These are phyloP conservation scores for Helicolenus hilgendorfi DNA, from an alignment of 2,797 vertebrate genomes.

Conservation along the genomic window DNA sequence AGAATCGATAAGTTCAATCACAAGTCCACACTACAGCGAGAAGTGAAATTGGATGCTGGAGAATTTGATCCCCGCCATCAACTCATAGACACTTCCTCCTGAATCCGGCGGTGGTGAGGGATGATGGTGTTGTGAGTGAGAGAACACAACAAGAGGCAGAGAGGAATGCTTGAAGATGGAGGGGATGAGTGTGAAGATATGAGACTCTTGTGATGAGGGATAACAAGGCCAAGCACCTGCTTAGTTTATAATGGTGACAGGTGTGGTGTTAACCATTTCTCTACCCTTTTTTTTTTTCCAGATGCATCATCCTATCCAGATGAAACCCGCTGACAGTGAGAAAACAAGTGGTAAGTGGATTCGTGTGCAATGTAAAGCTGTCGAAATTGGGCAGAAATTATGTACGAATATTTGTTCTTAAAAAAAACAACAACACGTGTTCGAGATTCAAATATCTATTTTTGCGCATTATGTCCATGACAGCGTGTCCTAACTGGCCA, in stretches of 20 bases:
- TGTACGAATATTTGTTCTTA: neutral
- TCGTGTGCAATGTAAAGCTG: neutral
- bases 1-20: constrained; percentile 63
- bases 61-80: constrained; percentile 65
- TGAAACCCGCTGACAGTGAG: constrained; percentile 91
- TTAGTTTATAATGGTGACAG: constrained; percentile 9
- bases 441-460: neutral
- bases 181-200: constrained; percentile 13
- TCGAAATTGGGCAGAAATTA: neutral
- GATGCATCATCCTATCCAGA: constrained; percentile 92
- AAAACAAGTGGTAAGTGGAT: constrained; percentile 88
- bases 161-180: constrained; percentile 16
- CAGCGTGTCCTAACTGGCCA: neutral
- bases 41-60: constrained; percentile 65
- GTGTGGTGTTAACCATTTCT: constrained; percentile 10
- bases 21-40: constrained; percentile 25
- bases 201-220: constrained; percentile 23
- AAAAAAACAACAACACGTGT: neutral
- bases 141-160: constrained; percentile 39
- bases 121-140: constrained; percentile 40
- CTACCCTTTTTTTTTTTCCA: constrained; percentile 11
- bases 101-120: constrained; percentile 28
- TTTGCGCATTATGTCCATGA: neutral
- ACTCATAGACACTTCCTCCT: constrained; percentile 35
- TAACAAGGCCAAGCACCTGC: neutral